Evolutionary conservation across 2,888 invertebrate genomes (phyloP).

Genomic region (Cynaeus angustus): DNA sequence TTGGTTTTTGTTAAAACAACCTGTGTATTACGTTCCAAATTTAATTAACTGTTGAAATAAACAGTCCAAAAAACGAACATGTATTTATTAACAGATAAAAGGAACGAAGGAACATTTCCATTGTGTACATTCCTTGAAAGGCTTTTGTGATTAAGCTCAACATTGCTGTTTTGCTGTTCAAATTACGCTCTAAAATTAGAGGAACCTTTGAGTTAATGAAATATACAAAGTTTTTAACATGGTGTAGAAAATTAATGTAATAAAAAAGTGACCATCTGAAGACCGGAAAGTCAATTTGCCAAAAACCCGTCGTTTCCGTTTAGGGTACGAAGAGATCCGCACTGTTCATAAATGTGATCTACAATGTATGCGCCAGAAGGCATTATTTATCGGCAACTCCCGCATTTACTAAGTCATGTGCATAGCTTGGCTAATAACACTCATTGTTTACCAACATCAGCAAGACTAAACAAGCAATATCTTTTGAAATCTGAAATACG

Average conservation of each 20-base stretch:
- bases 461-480: not conserved
- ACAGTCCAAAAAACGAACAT: not conserved
- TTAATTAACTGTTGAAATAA: constrained; percentile 9
- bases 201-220: no score
- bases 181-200: no score
- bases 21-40: not conserved
- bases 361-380: not conserved
- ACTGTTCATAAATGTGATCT: no score
- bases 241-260: no score
- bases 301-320: no score
- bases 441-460: constrained; percentile 15
- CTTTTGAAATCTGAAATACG: not conserved
- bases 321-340: no score
- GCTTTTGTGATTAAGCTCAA: constrained; percentile 2
- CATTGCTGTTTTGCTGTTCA: not conserved
- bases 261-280: no score
- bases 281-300: no score
- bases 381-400: not conserved
- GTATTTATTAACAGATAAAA: constrained; percentile 20
- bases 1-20: no score
- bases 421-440: constrained; percentile 1
- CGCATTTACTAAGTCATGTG: constrained; percentile 10
- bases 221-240: no score
- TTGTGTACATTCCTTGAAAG: not conserved
- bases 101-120: not conserved